Conservation (phyloP, 2,797 vertebrate genomes). For the Carapus acus region DNA sequence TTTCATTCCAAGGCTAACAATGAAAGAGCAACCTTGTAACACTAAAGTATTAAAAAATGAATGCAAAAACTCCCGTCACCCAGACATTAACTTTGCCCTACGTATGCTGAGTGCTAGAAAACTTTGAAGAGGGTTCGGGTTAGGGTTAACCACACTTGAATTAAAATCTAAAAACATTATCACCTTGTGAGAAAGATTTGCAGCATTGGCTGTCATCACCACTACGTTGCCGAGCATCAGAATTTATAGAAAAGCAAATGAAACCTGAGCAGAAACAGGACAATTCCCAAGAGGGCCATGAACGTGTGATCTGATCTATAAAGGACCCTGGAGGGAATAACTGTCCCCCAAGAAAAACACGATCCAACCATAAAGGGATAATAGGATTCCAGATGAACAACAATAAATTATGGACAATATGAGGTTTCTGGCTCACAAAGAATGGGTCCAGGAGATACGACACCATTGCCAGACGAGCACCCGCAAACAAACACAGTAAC, state of each 20-base stretch:
- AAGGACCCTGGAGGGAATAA: neutral
- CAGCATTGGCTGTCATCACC: neutral
- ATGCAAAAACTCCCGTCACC: too few relatives aligned
- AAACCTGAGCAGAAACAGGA: neutral
- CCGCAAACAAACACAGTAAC: neutral
- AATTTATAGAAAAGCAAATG: neutral
- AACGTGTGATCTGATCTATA: neutral
- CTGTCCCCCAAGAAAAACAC: neutral
- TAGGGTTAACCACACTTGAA: too few relatives aligned
- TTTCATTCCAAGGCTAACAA: too few relatives aligned
- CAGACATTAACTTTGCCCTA: too few relatives aligned
- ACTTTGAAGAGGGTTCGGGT: too few relatives aligned
- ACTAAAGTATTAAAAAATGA: too few relatives aligned
- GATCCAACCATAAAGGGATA: neutral
- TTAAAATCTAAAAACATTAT: too few relatives aligned
- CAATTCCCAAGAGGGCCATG: neutral
- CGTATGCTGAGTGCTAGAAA: too few relatives aligned
- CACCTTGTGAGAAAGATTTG: neutral
- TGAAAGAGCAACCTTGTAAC: too few relatives aligned
- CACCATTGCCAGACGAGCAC: neutral
- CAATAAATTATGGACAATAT: neutral
- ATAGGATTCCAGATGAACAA: neutral
- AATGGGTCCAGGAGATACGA: too few relatives aligned
- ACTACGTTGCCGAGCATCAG: neutral
- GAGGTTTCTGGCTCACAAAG: neutral